Evolutionary conservation across 2,888 invertebrate genomes (phyloP).

Genomic region (Drosophila phalerata): DNA sequence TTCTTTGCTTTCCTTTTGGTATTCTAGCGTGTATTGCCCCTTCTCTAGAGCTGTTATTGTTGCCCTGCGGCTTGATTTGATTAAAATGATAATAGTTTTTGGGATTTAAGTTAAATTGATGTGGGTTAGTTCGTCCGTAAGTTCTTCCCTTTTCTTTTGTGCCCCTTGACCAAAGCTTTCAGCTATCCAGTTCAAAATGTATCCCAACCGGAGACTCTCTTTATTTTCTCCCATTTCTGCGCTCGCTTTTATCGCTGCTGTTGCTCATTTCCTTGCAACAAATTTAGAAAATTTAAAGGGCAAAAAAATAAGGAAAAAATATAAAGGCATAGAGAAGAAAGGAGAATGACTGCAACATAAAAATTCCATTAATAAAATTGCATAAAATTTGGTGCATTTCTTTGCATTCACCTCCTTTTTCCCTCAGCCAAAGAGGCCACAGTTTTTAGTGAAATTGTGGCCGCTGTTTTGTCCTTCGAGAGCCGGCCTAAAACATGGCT

Average conservation of each 20-base stretch:
- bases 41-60: conserved; percentile 27
- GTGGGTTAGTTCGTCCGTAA: conserved; percentile 57
- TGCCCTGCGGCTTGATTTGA: conserved; percentile 71
- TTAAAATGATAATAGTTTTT: conserved; percentile 81
- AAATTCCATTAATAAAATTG: conserved; percentile 74
- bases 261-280: conserved; percentile 42
- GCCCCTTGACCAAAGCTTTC: not conserved
- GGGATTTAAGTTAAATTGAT: conserved; percentile 79
- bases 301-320: conserved; percentile 1
- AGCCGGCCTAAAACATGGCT: conserved; percentile 29
- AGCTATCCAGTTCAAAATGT: not conserved
- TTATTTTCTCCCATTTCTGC: not conserved
- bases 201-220: conserved; percentile 6
- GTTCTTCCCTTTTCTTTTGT: not conserved
- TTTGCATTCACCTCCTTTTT: conserved; percentile 5
- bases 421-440: conserved; percentile 15
- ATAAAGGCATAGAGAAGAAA: not conserved
- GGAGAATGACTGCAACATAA: conserved; percentile 40
- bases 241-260: conserved; percentile 1
- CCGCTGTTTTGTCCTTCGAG: conserved; percentile 45
- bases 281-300: conserved; percentile 32
- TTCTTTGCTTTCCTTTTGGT: conserved; percentile 13
- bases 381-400: conserved; percentile 48
- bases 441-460: conserved; percentile 50
- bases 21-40: conserved; percentile 42